Evolutionary conservation across 2,113 vertebrate genomes (phyloP).

Genomic region (Parotia lawesii): DNA sequence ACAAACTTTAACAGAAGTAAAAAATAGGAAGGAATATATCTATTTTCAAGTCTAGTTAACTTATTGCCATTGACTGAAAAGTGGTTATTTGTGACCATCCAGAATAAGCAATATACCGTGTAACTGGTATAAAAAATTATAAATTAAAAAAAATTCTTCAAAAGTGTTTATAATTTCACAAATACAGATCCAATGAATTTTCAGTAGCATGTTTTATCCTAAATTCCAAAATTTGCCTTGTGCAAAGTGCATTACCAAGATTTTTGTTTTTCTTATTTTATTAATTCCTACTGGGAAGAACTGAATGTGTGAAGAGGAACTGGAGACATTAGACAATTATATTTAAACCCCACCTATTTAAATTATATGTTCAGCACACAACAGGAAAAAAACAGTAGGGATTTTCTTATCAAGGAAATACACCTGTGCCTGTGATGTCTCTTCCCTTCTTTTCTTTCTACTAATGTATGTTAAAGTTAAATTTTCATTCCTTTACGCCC

Average conservation of each 20-base stretch:
- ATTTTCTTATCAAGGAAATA: neutral
- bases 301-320: neutral
- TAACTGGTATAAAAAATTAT: neutral
- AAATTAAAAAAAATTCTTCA: neutral
- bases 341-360: neutral
- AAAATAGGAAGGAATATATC: conserved; percentile 34
- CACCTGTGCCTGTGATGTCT: neutral
- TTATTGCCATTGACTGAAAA: neutral
- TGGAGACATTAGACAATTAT: neutral
- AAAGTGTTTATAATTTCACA: neutral
- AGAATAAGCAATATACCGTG: neutral
- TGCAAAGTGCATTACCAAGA: neutral
- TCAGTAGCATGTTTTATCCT: neutral
- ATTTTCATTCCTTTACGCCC: neutral
- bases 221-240: neutral
- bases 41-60: neutral
- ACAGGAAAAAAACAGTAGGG: neutral
- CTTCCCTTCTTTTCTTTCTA: neutral
- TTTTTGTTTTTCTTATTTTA: neutral
- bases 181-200: neutral
- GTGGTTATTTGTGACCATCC: neutral
- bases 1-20: conserved; percentile 60
- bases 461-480: neutral
- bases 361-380: neutral
- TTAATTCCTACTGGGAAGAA: neutral